phyloP scores from a whole-genome alignment of 2,797 vertebrate genomes.

The Balearica regulorum region DNA sequence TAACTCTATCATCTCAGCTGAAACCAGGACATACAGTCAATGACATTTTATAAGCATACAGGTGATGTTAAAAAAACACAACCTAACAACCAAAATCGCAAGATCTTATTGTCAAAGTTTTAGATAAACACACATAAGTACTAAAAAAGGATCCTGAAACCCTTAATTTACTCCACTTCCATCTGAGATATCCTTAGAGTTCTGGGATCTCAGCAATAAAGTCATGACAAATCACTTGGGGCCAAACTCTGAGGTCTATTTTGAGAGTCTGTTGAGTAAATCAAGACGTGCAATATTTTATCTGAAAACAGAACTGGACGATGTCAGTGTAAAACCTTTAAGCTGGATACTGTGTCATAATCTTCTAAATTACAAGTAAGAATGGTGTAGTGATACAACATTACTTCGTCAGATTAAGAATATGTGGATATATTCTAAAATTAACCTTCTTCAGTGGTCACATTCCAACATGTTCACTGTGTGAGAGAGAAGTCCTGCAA shows the following conservation, averaged over 20 bases:
- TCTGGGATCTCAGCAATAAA: background rate
- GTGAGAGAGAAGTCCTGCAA: background rate
- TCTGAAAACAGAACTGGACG: background rate
- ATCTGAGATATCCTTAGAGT: background rate
- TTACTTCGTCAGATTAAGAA: background rate
- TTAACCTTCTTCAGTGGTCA: background rate
- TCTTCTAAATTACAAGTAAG: background rate
- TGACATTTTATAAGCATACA: background rate
- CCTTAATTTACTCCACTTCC: background rate
- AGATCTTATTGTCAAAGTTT: background rate
- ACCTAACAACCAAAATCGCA: background rate
- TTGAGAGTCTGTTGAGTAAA: background rate
- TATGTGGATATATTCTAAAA: background rate
- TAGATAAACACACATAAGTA: background rate
- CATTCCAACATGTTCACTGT: background rate
- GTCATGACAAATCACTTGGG: background rate
- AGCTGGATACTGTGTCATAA: background rate
- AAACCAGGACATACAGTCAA: background rate
- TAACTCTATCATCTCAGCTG: too few species aligned
- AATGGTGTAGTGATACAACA: background rate
- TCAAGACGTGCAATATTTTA: background rate
- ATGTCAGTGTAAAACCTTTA: background rate
- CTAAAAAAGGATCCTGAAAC: background rate
- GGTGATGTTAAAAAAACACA: background rate
- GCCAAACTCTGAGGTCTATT: background rate